Percentiles rank a stretch among this genome's conserved stretches.
Evolutionary conservation across 2,888 invertebrate species (phyloP).

Genomic region (Trissoscelio sp.): DNA sequence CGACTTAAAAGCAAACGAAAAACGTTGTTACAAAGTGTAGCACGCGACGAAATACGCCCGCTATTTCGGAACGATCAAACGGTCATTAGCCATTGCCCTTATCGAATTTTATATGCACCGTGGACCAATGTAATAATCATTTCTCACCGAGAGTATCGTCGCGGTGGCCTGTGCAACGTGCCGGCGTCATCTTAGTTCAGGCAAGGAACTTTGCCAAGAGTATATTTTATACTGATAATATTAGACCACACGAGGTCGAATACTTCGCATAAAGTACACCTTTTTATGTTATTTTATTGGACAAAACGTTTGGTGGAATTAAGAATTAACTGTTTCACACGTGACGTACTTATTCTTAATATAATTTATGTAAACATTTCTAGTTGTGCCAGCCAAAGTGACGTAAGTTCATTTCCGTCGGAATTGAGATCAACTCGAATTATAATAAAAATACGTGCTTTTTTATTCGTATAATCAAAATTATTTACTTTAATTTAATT

Average conservation of each 20-base stretch:
- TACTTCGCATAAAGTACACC: constrained; percentile 53
- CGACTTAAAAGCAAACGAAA: constrained; percentile 29
- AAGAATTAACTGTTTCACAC: constrained; percentile 5
- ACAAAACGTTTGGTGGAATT: constrained; percentile 31
- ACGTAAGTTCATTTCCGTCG: background rate
- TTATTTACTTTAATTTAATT: no score
- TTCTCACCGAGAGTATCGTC: constrained; percentile 49
- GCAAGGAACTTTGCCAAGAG: constrained; percentile 70
- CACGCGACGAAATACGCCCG: constrained; percentile 28
- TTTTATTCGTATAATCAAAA: no score
- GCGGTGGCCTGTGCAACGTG: constrained; percentile 50
- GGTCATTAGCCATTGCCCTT: constrained; percentile 59
- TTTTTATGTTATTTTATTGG: constrained; percentile 50
- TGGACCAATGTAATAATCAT: constrained; percentile 64
- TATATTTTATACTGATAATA: constrained; percentile 72
- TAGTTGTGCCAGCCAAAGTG: background rate
- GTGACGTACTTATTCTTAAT: background rate
- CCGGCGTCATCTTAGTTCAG: constrained; percentile 56
- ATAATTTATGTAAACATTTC: constrained; percentile 2
- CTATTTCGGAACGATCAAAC: constrained; percentile 54
- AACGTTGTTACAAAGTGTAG: constrained; percentile 36
- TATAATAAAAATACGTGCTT: no score
- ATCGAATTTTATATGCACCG: constrained; percentile 60
- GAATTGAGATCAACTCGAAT: background rate
- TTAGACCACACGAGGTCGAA: constrained; percentile 67